A percentile compares a stretch with the other conserved stretches of the same genome.
Evolutionary conservation across 2,113 vertebrate genomes (phyloP).

Genomic region (Etia nguti): DNA sequence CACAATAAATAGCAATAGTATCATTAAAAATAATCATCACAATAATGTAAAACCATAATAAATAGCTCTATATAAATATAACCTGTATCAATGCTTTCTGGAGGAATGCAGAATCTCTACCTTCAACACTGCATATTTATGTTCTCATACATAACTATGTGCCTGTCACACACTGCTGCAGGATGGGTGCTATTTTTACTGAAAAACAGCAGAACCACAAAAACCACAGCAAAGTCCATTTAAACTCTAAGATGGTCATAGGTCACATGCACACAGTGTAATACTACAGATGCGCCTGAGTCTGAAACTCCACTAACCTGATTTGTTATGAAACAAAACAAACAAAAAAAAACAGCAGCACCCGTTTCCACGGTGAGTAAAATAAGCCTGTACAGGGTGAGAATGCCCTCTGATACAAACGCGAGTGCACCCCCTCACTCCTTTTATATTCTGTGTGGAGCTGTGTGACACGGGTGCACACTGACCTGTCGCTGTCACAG

Average conservation of each 20-base stretch:
- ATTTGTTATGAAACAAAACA: not conserved
- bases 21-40: not conserved
- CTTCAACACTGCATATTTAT: not conserved
- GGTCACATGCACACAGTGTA: not conserved
- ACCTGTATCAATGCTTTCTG: fast-evolving
- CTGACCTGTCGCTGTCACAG: constrained; percentile 80
- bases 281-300: not conserved
- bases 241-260: not conserved
- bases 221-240: not conserved
- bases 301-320: not conserved
- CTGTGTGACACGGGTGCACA: not conserved
- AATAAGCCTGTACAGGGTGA: not conserved
- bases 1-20: not conserved
- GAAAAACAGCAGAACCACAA: not conserved
- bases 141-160: not conserved
- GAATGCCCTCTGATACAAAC: not conserved
- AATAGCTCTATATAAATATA: not conserved
- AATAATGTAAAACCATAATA: not conserved
- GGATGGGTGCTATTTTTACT: not conserved
- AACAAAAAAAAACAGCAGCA: not conserved
- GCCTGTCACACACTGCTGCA: not conserved
- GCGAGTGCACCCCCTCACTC: not conserved
- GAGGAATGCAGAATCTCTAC: not conserved
- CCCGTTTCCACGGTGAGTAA: not conserved
- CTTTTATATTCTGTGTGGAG: not conserved